These are phyloP conservation scores for Bos javanicus DNA, from an alignment of 2,113 vertebrate genomes.

Conservation along the genomic window DNA sequence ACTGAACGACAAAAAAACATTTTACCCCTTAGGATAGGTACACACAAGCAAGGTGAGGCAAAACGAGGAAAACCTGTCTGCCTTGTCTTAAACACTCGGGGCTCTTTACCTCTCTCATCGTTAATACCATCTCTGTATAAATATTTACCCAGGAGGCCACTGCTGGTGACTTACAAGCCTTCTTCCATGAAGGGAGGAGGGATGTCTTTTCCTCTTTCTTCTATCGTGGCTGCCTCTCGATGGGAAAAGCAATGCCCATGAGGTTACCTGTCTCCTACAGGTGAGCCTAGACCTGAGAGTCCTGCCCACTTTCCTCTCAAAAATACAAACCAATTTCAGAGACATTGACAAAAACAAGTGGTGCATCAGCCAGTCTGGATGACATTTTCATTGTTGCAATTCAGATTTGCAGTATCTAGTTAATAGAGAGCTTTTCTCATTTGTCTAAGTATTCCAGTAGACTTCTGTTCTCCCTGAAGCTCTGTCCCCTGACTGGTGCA, in stretches of 20 bases:
- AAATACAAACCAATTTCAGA: background rate
- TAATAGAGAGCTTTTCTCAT: background rate
- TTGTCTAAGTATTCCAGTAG: background rate
- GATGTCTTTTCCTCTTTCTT: background rate
- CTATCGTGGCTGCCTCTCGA: accelerated
- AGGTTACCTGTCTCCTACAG: background rate
- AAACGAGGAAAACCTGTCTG: background rate
- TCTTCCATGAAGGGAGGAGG: background rate
- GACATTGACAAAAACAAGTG: background rate
- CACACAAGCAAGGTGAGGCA: background rate
- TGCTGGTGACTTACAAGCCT: background rate
- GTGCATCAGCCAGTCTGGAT: accelerated
- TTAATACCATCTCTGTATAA: background rate
- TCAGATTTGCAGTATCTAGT: no score
- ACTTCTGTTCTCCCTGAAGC: background rate
- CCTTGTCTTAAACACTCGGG: background rate
- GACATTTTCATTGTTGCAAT: background rate
- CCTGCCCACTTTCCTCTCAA: background rate
- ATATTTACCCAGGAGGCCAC: background rate
- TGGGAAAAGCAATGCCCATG: background rate
- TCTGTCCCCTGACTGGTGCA: no score
- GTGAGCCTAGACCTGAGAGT: background rate
- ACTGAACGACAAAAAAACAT: background rate
- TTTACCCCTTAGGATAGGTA: background rate
- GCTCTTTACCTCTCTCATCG: background rate